Evolutionary conservation across 2,888 invertebrate species (phyloP), one percentile per base, ranked within the genome.

Genomic region (Neoitamus cyanurus): DNA sequence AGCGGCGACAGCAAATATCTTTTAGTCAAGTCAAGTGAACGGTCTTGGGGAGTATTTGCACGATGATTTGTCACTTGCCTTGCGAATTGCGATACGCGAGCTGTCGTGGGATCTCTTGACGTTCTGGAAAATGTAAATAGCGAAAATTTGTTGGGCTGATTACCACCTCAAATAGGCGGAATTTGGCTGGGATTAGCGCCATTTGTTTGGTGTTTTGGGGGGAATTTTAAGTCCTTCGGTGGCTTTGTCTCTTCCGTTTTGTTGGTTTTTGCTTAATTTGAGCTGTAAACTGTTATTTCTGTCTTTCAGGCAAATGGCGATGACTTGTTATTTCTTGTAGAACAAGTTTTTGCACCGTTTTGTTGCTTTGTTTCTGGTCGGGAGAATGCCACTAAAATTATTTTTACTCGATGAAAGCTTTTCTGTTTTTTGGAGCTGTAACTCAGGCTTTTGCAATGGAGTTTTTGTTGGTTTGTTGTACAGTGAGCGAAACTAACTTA

Each of bases 41-140:
- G 77, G 42, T 77, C 77, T 77, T 36, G 31, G 15, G 15, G 11
- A 77, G 77, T 42, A 77, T 77, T 77, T 46, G 37, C 73, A 36
- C 42, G 37, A 25, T 31, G 77, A 77, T 77, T 77, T 46, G 77
- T 46, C 77, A 77, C 42, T 42, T 25, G 11, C 6, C 42, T 28
- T n/a, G 77, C 42, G 37, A 77, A 25, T 28, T n/a, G 77, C 42
- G 37, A 77, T 46, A 77, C 25, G n/a, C 20, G 73, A 36, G 15
- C 20, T 73, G 34, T 34, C 48, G 48, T 58, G 58, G 58, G 58
- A 25, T 58, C n/a, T 58, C 58, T n/a, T 15, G 25, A 11, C 58
- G 25, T 58, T 58, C 58, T 58, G 1, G 58, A 15, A 9, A 58
- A 58, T 25, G 58, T 20, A 58, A 58, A 58, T 58, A 58, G 25